phyloP scores from a whole-genome alignment of 2,797 vertebrate species.

The Eulemur albifrons region DNA sequence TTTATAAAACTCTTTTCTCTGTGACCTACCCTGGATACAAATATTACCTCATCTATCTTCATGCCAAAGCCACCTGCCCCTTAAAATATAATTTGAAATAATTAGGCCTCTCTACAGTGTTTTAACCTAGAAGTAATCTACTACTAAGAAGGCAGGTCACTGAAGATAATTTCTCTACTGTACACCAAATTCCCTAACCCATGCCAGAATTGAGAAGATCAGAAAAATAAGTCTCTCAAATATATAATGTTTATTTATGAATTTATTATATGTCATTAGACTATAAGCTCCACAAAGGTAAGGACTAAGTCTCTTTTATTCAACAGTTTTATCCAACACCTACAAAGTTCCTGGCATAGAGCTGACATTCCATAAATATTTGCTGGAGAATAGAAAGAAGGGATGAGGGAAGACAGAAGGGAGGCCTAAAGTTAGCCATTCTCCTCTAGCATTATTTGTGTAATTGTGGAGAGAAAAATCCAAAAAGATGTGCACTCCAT shows the following conservation, averaged over 20 bases:
- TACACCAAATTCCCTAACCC: background rate
- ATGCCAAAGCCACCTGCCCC: background rate
- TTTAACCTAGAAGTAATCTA: conserved; percentile 29
- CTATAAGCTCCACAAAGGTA: background rate
- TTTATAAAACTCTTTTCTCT: background rate
- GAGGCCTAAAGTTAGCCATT: background rate
- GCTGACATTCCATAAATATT: background rate
- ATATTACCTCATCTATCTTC: background rate
- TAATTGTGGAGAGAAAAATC: background rate
- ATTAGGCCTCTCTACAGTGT: background rate
- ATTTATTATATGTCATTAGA: conserved; percentile 20
- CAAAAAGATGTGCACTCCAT: background rate
- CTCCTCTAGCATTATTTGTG: background rate
- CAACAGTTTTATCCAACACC: background rate
- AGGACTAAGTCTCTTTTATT: background rate
- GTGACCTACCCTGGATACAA: background rate
- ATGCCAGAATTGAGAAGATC: background rate
- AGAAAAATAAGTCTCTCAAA: background rate
- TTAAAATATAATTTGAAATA: conserved; percentile 31
- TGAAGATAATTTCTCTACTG: background rate
- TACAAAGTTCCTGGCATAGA: background rate
- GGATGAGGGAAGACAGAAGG: background rate
- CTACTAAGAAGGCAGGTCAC: background rate
- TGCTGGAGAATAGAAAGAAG: background rate
- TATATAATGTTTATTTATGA: background rate